Percentiles rank a stretch among this genome's conserved stretches.
Conservation (phyloP, 1,140 invertebrate species). For the Popillia japonica region DNA sequence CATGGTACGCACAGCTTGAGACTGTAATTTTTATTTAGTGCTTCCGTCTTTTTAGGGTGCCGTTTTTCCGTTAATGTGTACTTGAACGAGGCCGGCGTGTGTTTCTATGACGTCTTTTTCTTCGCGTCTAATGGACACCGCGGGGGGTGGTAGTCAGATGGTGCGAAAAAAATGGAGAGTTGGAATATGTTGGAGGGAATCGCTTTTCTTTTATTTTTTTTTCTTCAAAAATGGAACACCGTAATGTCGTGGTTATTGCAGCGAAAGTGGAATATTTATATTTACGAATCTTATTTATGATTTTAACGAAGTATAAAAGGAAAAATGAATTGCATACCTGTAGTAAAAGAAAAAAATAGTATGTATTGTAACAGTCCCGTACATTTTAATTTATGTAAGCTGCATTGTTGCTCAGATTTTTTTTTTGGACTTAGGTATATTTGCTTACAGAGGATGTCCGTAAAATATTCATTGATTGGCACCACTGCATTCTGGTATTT, state of each 20-base stretch:
- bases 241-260: constrained; percentile 3
- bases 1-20: constrained; percentile 3
- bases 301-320: not conserved
- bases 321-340: not conserved
- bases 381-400: too few relatives aligned
- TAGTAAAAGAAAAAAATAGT: not conserved
- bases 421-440: too few relatives aligned
- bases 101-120: constrained; percentile 24
- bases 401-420: too few relatives aligned
- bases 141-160: not conserved
- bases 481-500: too few relatives aligned
- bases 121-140: constrained; percentile 16
- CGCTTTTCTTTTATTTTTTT: not conserved
- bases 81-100: constrained; percentile 16
- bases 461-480: too few relatives aligned
- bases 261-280: not conserved
- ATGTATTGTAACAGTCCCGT: too few relatives aligned
- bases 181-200: not conserved
- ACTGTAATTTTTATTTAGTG: constrained; percentile 32
- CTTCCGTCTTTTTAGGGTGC: constrained; percentile 20
- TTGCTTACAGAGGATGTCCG: too few relatives aligned
- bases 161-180: not conserved
- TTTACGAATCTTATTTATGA: not conserved
- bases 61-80: constrained; percentile 26
- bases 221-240: not conserved